Base-by-base conservation (phyloP, 2,113 vertebrate species). In the Sceloporus tristichus region DNA sequence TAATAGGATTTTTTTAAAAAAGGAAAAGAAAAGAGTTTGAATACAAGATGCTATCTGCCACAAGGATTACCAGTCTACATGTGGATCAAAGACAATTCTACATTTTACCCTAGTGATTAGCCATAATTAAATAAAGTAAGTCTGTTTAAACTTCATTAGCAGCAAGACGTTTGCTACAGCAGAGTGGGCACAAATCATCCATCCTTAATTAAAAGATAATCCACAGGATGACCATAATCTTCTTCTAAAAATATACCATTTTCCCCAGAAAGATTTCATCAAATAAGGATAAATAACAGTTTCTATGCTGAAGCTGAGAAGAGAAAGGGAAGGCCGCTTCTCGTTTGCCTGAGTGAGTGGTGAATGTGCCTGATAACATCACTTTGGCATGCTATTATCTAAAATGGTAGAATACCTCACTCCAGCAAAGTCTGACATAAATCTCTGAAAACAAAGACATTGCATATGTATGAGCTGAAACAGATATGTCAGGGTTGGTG, bases 401-500 rank as follows among this genome's bases (percentile, higher is more conserved):
- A 98, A 98, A 98, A 98, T 97, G 98, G 98, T 98, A 97, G 98
- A 98, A 98, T 98, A 98, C 98, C 98, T 98, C 98, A 98, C 97
- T 99, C 98, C 97, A 97, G 98, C 98, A 98, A 98, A 98, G 98
- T 98, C 98, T 99, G 98, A 99, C 98, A 99, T 99, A 99, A 99
- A 99, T 99, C 98, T 99, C 98, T 97, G 98, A 99, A 98, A 98
- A 98, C 98, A 98, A 98, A 98, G 98, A 98, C 98, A 97, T 98
- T 99, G 98, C 98, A 99, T 99, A 99, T 99, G 98, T 98, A 99
- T 99, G 99, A 99, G 98, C 98, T 98, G 98, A 99, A 99, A 99
- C 97, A 98, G 98, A 99, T 99, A 99, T 98, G 98, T 99, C 98
- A 99, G 97, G 98, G 97, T 98, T 98, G 97, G 98, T 97, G 98